phyloP scores from a whole-genome alignment of 1,140 invertebrate species.

The Drosophila pseudoobscura region DNA sequence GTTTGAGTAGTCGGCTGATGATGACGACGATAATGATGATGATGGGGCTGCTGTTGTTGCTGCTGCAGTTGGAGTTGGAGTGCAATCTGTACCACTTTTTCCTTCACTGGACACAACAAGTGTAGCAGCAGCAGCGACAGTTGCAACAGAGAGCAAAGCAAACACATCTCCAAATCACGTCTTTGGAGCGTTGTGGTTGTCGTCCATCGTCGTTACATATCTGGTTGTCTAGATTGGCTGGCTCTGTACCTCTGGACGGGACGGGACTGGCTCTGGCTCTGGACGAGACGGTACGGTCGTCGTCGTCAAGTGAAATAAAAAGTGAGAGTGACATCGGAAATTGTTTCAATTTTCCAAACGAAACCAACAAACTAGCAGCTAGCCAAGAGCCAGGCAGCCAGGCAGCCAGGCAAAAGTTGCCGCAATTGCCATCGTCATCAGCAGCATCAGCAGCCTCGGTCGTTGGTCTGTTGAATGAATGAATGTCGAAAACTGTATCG shows the following conservation, averaged over 20 bases:
- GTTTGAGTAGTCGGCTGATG: constrained; percentile 32
- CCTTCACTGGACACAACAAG: constrained; percentile 73
- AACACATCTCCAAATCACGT: constrained; percentile 79
- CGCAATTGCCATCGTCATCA: constrained; percentile 62
- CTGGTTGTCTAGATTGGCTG: constrained; percentile 78
- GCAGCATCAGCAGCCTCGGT: constrained; percentile 39
- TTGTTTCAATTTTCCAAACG: constrained; percentile 83
- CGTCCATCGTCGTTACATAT: constrained; percentile 72
- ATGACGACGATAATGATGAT: constrained; percentile 36
- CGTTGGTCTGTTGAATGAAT: constrained; percentile 75
- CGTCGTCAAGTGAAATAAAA: constrained; percentile 73
- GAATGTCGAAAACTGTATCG: constrained; percentile 83
- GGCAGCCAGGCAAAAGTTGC: constrained; percentile 46
- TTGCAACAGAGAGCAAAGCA: constrained; percentile 69
- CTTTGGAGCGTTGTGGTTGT: constrained; percentile 43
- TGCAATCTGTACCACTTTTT: constrained; percentile 77
- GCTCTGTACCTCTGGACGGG: constrained; percentile 7
- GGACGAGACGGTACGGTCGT: constrained; percentile 27
- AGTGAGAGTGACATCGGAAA: constrained; percentile 83
- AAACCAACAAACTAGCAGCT: constrained; percentile 65
- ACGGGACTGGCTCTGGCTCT: constrained; percentile 7
- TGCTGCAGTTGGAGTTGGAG: constrained; percentile 32
- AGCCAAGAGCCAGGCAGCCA: constrained; percentile 50
- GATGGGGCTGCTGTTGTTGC: constrained; percentile 39
- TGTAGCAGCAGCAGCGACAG: constrained; percentile 52